Evolutionary conservation across 2,113 vertebrate genomes (phyloP), one percentile per base, ranked within the genome.

Genomic region (Alligator mississippiensis): DNA sequence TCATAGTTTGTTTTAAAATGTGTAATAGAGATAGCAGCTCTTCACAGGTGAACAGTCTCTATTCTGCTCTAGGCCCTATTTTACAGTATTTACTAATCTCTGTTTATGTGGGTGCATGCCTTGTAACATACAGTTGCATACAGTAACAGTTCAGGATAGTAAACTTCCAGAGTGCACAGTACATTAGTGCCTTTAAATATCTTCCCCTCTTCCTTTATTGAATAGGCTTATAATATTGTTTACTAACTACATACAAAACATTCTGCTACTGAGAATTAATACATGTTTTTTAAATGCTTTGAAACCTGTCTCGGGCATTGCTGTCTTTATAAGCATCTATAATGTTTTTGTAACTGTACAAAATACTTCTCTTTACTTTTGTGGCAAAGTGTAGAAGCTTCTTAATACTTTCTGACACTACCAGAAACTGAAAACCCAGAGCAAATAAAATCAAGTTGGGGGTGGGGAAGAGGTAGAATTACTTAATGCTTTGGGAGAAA

Each of bases 141-240:
- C 9, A 10, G 18, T 70, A 30, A 2, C 7, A 12, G 6, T 22
- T n/a, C 79, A 25, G 3, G 1, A 0, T 13, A 70, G 55, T 68
- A 13, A 3, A 8, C n/a, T 74, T 8, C 4, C 55, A 79, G n/a
- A 10, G 38, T 77, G 66, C 47, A 3, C 14, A 38, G 30, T 6
- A 1, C 12, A 3, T 13, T 38, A 4, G 84, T 34, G 68, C 84
- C 10, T 34, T 4, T 76, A 38, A 15, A 75, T 83, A 75, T 17
- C 13, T 84, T 38, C 77, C 4, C 47, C 47, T 47, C 47, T 47
- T 82, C 11, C 2, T 13, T 5, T 87, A 68, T 17, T 64, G 60
- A 68, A 68, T 77, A 14, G 10, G 3, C 10, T 63, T 38, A 24
- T 77, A 47, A 15, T 57, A 54, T 81, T 21, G 4, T 64, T 3